These are phyloP conservation scores for Oceanodroma leucorhoa DNA, from an alignment of 2,797 vertebrate genomes.

Conservation along the genomic window DNA sequence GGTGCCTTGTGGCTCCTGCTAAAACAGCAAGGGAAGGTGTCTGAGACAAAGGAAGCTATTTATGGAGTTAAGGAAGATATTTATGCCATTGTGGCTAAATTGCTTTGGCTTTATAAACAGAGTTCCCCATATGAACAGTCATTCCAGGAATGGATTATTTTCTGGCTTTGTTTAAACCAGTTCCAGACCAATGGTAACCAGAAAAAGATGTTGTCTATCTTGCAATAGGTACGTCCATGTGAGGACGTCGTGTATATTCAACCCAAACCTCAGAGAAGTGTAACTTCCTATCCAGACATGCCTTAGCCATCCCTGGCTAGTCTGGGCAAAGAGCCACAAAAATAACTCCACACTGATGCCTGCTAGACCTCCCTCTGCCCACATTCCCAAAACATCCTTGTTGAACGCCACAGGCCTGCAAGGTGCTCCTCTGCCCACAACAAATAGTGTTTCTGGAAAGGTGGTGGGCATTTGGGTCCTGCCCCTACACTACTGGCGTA, in stretches of 20 bases:
- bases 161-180: background rate
- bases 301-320: background rate
- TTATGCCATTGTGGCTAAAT: background rate
- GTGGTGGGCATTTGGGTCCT: background rate
- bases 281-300: background rate
- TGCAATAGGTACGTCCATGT: background rate
- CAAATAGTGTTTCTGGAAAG: background rate
- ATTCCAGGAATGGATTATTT: background rate
- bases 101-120: background rate
- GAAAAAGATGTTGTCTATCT: background rate
- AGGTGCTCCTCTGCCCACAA: background rate
- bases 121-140: background rate
- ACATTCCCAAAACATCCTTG: background rate
- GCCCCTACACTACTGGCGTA: background rate
- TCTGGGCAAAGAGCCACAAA: background rate
- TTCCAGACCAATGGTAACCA: background rate
- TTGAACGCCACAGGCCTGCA: background rate
- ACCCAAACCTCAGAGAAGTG: background rate
- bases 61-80: background rate
- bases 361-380: background rate
- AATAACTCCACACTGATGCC: background rate
- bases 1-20: background rate
- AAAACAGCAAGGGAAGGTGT: background rate
- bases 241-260: background rate
- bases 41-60: background rate